Percentiles rank a stretch among this genome's conserved stretches.
Conservation (phyloP, 2,797 vertebrate species). For the Scolopax rusticola region DNA sequence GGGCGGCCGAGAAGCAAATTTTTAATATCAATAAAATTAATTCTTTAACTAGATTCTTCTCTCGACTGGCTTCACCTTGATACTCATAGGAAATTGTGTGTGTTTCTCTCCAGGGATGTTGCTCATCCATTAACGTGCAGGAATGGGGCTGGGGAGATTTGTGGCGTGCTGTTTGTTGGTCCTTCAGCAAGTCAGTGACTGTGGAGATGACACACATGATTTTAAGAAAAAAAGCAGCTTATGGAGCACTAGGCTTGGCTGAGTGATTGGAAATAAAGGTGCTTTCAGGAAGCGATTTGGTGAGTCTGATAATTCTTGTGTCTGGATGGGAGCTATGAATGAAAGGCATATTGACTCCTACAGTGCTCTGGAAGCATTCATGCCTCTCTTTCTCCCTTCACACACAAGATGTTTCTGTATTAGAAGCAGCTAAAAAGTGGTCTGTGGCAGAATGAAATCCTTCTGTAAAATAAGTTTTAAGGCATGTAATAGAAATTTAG, state of each 20-base stretch:
- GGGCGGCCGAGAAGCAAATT: not conserved
- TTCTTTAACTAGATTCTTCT: not conserved
- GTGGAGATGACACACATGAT: not conserved
- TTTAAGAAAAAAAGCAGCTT: not conserved
- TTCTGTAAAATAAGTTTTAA: not conserved
- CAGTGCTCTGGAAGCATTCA: not conserved
- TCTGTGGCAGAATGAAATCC: not conserved
- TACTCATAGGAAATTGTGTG: not conserved
- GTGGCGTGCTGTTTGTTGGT: not conserved
- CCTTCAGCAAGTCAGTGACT: not conserved
- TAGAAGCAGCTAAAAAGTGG: not conserved
- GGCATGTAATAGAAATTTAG: not conserved
- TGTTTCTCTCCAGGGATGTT: not conserved
- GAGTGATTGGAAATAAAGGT: not conserved
- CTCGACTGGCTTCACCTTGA: not conserved
- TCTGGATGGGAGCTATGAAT: not conserved
- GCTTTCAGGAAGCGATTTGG: not conserved
- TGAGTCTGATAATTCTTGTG: not conserved
- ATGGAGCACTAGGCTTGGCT: not conserved
- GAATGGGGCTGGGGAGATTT: not conserved
- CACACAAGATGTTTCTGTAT: not conserved
- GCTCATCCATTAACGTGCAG: fast-evolving
- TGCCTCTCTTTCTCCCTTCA: not conserved
- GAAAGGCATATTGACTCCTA: not conserved
- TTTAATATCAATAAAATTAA: not conserved